A percentile compares a stretch with the other conserved stretches of the same genome.
Evolutionary conservation across 2,113 vertebrate genomes (phyloP).

Genomic region (Meriones unguiculatus): DNA sequence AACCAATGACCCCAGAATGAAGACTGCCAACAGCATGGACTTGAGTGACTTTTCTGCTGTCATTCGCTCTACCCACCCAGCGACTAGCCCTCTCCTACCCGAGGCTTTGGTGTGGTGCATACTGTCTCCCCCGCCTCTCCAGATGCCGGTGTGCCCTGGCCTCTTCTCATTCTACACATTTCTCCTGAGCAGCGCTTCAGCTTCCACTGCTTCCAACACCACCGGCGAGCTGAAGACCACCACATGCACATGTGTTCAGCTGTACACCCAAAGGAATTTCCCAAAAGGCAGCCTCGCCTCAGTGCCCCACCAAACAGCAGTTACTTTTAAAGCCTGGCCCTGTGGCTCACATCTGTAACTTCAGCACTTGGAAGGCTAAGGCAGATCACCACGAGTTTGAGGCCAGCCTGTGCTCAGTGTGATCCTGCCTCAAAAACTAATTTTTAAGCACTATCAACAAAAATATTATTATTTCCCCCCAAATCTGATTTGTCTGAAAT

Average conservation of each 20-base stretch:
- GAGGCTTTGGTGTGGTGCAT: not conserved
- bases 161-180: not conserved
- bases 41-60: not conserved
- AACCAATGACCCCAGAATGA: not conserved
- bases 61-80: not conserved
- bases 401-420: too few relatives aligned
- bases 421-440: not conserved
- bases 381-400: not conserved
- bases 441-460: not conserved
- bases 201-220: conserved; percentile 16
- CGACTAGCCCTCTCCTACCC: not conserved
- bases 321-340: not conserved
- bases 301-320: not conserved
- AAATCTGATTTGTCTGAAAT: too few relatives aligned
- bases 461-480: too few relatives aligned
- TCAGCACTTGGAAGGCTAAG: not conserved
- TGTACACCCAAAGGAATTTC: not conserved
- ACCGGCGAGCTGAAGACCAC: not conserved
- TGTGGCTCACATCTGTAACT: not conserved
- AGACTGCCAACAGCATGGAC: not conserved
- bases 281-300: conserved; percentile 8
- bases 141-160: not conserved
- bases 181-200: conserved; percentile 8
- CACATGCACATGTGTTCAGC: not conserved
- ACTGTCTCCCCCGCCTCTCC: not conserved